Evolutionary conservation across 2,888 invertebrate species (phyloP).

Genomic region (Heliconius charithonia): DNA sequence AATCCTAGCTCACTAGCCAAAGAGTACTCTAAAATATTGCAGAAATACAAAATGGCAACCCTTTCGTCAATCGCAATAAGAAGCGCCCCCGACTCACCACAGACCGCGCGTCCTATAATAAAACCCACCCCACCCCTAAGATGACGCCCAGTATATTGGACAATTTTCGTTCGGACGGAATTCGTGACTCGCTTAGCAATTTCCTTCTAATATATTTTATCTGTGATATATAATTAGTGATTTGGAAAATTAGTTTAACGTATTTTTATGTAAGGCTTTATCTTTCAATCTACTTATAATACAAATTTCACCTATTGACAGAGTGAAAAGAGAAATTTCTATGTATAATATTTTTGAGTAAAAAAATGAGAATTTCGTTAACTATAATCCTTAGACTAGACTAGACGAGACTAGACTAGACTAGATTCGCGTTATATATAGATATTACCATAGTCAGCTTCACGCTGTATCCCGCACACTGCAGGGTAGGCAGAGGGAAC

Average conservation of each 20-base stretch:
- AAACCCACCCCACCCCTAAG: constrained; percentile 71
- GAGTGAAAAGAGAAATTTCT: too few species aligned
- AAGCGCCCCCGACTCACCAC: constrained; percentile 70
- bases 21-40: neutral
- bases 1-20: neutral
- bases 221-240: constrained; percentile 10
- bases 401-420: too few species aligned
- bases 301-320: too few species aligned
- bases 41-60: constrained; percentile 63
- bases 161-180: constrained; percentile 70
- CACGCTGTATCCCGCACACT: too few species aligned
- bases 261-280: neutral
- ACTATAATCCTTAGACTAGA: too few species aligned
- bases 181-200: constrained; percentile 75
- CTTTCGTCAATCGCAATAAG: constrained; percentile 70
- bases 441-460: too few species aligned
- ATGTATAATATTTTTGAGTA: too few species aligned
- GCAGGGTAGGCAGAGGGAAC: too few species aligned
- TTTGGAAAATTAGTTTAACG: constrained; percentile 2
- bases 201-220: constrained; percentile 50
- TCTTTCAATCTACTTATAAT: neutral
- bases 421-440: too few species aligned
- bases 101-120: constrained; percentile 72
- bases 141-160: constrained; percentile 75
- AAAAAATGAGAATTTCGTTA: too few species aligned